Evolutionary conservation across 2,113 vertebrate species (phyloP), one percentile per base, ranked within the genome.

Genomic region (Melanostigma gelatinosum): DNA sequence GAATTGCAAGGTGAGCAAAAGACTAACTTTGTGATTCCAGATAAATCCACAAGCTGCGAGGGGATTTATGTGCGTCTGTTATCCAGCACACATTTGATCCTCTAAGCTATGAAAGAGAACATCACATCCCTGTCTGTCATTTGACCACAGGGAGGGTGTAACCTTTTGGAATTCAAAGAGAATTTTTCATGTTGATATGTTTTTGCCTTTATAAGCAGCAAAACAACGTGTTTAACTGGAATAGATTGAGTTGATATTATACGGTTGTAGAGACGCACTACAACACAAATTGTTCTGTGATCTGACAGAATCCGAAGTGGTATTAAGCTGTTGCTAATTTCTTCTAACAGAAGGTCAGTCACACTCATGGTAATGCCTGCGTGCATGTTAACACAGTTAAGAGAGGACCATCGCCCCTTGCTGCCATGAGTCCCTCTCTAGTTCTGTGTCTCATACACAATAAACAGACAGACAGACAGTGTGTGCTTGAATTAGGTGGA

Each of bases 91-190:
- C 62, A 82, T 91, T 85, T 89, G 44, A 79, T 85, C 88, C 87
- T 90, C 61, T 48, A 34, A 89, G 87, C 85, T 80, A 77, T 87
- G 60, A 86, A 74, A 73, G 68, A 80, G 79, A 90, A 85, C 78
- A 88, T 93, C 89, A 86, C 87, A 84, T 90, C 78, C 77, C 81
- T 87, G 87, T 79, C 87, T 80, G 83, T 88, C 87, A 82, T 87
- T 84, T 91, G 90, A 91, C 89, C 91, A 77, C 72, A 68, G 84
- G 85, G 83, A 85, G 80, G 54, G 46, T 79, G 58, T 87, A 85
- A 92, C 91, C 93, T 93, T 93, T 93, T 50, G 48, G 63, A 82
- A 87, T 85, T 80, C 74, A 88, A 84, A 85, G 82, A 63, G 64
- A 75, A 22, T 79, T 89, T 84, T 89, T 88, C 85, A 83, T 80